Conservation (phyloP, 1,140 invertebrate species). For the Heterodera schachtii region DNA sequence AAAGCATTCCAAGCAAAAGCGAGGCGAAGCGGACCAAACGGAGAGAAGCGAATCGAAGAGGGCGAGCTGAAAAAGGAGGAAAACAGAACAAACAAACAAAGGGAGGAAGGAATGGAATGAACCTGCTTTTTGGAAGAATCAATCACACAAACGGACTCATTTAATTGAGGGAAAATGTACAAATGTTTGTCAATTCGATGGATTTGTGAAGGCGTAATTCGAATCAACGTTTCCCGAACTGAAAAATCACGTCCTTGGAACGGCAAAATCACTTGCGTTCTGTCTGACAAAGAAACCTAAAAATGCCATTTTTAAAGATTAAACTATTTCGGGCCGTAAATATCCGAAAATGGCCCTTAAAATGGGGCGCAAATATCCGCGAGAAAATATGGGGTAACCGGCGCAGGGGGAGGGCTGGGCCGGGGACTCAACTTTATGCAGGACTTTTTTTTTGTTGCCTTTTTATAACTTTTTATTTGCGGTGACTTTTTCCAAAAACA, state of each 20-base stretch:
- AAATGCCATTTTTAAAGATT: slow-evolving; percentile 26
- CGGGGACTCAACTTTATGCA: too few species aligned
- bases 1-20: background rate
- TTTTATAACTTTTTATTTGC: too few species aligned
- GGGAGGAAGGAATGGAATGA: too few species aligned
- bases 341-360: too few species aligned
- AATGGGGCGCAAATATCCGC: background rate
- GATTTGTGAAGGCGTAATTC: background rate
- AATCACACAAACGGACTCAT: background rate
- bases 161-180: slow-evolving; percentile 13
- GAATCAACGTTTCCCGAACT: slow-evolving; percentile 35
- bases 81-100: background rate
- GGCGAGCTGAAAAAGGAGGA: slow-evolving; percentile 15
- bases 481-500: too few species aligned
- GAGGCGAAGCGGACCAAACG: background rate
- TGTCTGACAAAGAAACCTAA: slow-evolving; percentile 26
- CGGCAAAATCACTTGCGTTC: slow-evolving; percentile 32
- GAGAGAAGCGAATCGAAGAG: background rate
- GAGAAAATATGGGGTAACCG: too few species aligned
- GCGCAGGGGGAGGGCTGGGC: too few species aligned
- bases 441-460: too few species aligned
- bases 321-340: too few species aligned
- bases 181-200: background rate
- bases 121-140: slow-evolving; percentile 2
- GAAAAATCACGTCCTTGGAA: slow-evolving; percentile 32